These are phyloP conservation scores for Drosophila asahinai DNA, from an alignment of 1,140 invertebrate species.

Conservation along the genomic window DNA sequence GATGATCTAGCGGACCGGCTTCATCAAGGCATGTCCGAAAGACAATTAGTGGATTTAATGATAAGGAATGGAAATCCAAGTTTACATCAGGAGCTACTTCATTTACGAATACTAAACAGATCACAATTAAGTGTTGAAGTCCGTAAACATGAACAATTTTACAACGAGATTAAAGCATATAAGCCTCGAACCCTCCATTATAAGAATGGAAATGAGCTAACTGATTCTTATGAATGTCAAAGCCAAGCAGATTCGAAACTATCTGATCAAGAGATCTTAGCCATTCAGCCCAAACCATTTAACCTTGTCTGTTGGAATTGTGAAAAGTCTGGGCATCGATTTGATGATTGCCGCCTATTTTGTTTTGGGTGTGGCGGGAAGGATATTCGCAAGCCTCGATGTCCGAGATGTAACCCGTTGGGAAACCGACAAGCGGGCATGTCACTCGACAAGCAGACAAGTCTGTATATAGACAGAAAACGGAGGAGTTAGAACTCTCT, in stretches of 20 bases:
- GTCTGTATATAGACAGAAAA: not conserved
- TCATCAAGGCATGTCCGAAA: not conserved
- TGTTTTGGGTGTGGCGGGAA: constrained; percentile 1
- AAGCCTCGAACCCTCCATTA: not conserved
- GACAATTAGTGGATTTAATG: not conserved
- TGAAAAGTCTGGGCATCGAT: not conserved
- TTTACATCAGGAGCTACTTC: not conserved
- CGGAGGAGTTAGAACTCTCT: not conserved
- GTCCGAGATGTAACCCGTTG: constrained; percentile 3
- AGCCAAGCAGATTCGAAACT: not conserved
- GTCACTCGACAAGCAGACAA: not conserved
- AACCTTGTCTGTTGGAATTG: not conserved
- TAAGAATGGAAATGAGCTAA: not conserved
- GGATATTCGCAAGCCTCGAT: not conserved
- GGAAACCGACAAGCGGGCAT: not conserved
- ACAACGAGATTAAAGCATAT: too few relatives aligned
- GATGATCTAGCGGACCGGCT: not conserved
- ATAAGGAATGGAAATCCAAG: not conserved
- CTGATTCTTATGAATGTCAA: too few relatives aligned
- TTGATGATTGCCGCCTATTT: not conserved
- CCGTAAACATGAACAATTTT: constrained; percentile 1
- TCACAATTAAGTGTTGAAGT: not conserved
- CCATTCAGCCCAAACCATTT: not conserved
- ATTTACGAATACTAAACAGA: not conserved
- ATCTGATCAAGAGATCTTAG: not conserved